Base-by-base conservation (phyloP, 1,140 invertebrate species). In the Gerris buenoi region DNA sequence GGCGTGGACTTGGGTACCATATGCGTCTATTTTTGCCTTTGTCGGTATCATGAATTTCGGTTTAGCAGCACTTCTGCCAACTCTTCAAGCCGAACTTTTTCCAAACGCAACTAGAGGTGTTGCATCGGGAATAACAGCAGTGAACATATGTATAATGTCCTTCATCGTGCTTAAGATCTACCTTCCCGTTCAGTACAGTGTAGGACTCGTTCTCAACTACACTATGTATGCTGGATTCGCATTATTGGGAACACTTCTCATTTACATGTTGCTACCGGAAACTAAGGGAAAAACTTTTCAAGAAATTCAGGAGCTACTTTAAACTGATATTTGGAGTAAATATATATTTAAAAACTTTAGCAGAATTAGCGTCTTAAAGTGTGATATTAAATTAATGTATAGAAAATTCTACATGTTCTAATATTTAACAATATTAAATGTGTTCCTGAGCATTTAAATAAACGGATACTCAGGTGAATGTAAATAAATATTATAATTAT, bases 101-200 rank as follows among this genome's bases (percentile, higher is more conserved):
- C 68, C 70, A 3, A 69, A 70, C 2, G 69, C 64, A 25, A 71
- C 71, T 0, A 27, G 70, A 56, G 72, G 71, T 1, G 29, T 72
- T 0, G 71, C 70, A 2, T 72, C 68, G 28, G 69, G 68, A 0
- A 63, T 70, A 10, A 69, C 66, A 22, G 66, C 68, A 22, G 62
- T 72, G 18, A 69, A 66, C 25, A 67, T 71, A 25, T 71, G 71
- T 2, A 60, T 70, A 14, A 33, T 67, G 2, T 71, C 71, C 3
- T 72, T 94, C 74, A 67, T 93, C 28, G 81, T 92, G 10, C 92
- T 90, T 1, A 86, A 87, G 70, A 86, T 84, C 72, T 93, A 90
- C 75, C 79, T 63, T 10, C 62, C 23, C 27, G 58, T 66, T 14
- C 28, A 26, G 10, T 57, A 60, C 22, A 27, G 25, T 2, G 13